Base-by-base conservation (phyloP, 1,140 invertebrate genomes). In the Adoxophyes honmai region DNA sequence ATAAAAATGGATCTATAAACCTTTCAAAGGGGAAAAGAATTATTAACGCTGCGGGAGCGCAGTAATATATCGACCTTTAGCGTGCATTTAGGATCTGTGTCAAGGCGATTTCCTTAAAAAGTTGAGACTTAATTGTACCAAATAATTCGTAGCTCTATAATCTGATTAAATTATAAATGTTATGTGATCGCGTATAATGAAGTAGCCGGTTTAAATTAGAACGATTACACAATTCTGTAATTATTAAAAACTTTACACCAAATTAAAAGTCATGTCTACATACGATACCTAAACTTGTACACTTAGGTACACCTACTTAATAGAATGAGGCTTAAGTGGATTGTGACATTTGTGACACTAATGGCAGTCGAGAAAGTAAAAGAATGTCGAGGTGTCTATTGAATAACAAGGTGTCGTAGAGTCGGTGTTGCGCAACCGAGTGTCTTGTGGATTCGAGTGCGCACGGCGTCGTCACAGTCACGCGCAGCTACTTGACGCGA, bases 331-430 rank as follows among this genome's bases (percentile, higher is more conserved):
- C 36, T 38, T 38, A 38, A 38, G 36, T 38, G 36, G 36, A 48
- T 48, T 35, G 51, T 52, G 34, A 52, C 51, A 52, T 28, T 28
- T 28, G 21, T 16, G 39, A 44, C 39, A 48, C 42, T 48, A 48
- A 77, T 71, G 73, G 78, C 64, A 68, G 66, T 73, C 72, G 75
- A 83, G 80, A 87, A 87, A 87, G 81, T 85, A 81, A 85, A 81
- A 48, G 42, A 48, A 48, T 69, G 63, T 69, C 62, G 62, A 68
- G 62, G 55, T 61, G 70, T 68, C 68, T 60, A 65, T 59, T 68
- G 77, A 79, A 82, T 85, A 83, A 73, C 65, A 77, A 83, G 71
- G 60, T 68, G 65, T 53, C 57, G 21, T 55, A 61, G 48, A 53
- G 67, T 64, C 62, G 67, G 66, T 59, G 64, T 87, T 87, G 76